Evolutionary conservation across 2,113 vertebrate genomes (phyloP).

Genomic region (Gila orcuttii): DNA sequence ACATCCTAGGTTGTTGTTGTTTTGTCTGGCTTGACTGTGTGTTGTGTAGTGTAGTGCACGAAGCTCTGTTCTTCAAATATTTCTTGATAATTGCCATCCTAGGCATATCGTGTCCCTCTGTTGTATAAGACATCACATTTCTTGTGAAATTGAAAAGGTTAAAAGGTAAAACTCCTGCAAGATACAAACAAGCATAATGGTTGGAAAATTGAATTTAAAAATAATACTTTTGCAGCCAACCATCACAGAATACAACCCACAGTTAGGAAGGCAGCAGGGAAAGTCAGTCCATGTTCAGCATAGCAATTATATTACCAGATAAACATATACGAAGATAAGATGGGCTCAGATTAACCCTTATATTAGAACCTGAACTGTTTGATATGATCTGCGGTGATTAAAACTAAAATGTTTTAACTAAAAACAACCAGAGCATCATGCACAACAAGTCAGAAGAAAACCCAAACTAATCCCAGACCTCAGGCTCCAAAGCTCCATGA

Average conservation of each 20-base stretch:
- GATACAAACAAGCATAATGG: neutral
- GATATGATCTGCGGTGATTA: neutral
- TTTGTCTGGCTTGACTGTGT: neutral
- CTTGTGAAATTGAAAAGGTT: neutral
- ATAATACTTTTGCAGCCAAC: neutral
- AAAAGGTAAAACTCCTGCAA: neutral
- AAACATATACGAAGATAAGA: constrained; percentile 5
- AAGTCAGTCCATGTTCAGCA: neutral
- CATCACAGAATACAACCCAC: neutral
- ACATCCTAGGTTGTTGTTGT: neutral
- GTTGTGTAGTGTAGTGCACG: neutral
- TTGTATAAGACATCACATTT: neutral
- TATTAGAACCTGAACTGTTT: neutral
- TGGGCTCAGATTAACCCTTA: neutral
- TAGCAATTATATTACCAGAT: neutral
- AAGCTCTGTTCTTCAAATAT: neutral
- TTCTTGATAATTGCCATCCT: neutral
- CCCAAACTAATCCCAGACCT: neutral
- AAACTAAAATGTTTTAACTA: neutral
- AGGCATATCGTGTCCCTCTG: neutral
- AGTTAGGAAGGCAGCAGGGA: neutral
- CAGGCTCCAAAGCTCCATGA: neutral
- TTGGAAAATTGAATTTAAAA: neutral
- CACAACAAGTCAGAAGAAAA: neutral
- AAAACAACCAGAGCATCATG: neutral